A percentile compares a stretch with the other conserved stretches of the same genome.
Evolutionary conservation across 2,888 invertebrate genomes (phyloP).

Genomic region (Priapulus caudatus): DNA sequence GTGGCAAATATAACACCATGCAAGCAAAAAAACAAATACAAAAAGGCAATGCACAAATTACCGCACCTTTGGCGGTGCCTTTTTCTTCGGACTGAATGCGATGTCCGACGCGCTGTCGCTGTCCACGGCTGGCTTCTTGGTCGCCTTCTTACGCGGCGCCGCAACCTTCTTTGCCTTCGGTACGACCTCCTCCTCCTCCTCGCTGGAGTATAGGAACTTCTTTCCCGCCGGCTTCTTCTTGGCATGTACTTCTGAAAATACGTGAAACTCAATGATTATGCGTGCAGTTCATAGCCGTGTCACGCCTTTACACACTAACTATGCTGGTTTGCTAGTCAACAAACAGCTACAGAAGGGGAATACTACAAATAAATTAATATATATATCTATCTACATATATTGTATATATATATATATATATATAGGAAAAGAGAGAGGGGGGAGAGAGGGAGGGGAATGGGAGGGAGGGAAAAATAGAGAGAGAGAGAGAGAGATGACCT

Average conservation of each 20-base stretch:
- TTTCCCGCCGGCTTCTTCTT: constrained; percentile 9
- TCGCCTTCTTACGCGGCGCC: constrained; percentile 19
- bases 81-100: constrained; percentile 22
- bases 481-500: no score
- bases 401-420: no score
- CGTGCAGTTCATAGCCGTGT: no score
- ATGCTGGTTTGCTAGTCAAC: background rate
- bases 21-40: no score
- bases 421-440: no score
- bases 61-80: constrained; percentile 7
- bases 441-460: no score
- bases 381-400: no score
- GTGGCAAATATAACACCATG: no score
- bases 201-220: constrained; percentile 21
- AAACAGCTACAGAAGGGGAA: background rate
- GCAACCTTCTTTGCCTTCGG: constrained; percentile 13
- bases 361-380: no score
- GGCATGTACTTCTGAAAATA: constrained; percentile 11
- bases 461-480: no score
- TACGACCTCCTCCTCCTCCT: constrained; percentile 21
- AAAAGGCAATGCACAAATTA: no score
- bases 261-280: no score
- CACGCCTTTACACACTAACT: background rate
- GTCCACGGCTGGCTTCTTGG: constrained; percentile 14
- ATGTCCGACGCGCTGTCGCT: constrained; percentile 17